phyloP scores from a whole-genome alignment of 2,113 vertebrate genomes.

The Merops nubicus region DNA sequence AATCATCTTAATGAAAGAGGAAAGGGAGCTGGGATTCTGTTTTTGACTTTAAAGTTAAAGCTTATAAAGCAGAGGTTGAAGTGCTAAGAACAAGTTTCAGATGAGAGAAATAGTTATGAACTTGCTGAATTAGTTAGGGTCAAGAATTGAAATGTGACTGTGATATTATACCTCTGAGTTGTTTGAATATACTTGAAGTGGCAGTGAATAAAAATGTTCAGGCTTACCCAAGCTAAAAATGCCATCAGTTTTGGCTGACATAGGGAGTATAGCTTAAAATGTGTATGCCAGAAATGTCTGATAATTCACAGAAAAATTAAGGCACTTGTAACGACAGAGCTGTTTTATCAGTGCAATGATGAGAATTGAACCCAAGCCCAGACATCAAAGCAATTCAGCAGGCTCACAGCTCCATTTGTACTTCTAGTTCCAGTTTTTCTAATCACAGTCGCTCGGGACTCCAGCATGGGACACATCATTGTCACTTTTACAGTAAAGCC shows the following conservation, averaged over 20 bases:
- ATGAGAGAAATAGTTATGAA: slow-evolving; percentile 43
- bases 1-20: neutral
- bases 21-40: neutral
- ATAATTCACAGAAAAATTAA: slow-evolving; percentile 44
- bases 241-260: slow-evolving; percentile 3
- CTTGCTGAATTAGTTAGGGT: slow-evolving; percentile 46
- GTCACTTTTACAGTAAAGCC: slow-evolving; percentile 8
- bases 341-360: slow-evolving; percentile 9
- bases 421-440: neutral
- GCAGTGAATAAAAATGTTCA: neutral
- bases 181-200: neutral
- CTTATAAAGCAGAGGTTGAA: slow-evolving; percentile 2
- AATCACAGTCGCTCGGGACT: neutral
- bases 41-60: slow-evolving; percentile 12
- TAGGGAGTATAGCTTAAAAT: slow-evolving; percentile 11
- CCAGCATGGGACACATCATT: neutral
- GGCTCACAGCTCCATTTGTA: slow-evolving; percentile 15
- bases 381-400: slow-evolving; percentile 20
- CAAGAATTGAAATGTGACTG: slow-evolving; percentile 28
- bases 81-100: slow-evolving; percentile 18
- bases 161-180: neutral
- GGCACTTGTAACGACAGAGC: neutral
- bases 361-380: neutral
- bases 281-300: neutral
- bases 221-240: slow-evolving; percentile 8